phyloP scores from a whole-genome alignment of 2,888 invertebrate genomes.

The Dryobota labecula region DNA sequence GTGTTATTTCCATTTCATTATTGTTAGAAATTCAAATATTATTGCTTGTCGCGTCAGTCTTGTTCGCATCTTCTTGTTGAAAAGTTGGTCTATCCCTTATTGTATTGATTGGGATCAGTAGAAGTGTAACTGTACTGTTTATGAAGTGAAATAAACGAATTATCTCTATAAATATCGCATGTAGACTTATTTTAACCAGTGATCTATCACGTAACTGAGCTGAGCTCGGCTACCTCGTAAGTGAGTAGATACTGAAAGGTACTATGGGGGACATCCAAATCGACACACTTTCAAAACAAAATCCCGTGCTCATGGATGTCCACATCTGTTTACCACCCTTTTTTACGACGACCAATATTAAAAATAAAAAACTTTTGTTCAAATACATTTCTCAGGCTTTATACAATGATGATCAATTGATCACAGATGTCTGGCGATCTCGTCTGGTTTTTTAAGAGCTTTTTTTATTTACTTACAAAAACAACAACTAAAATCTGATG shows the following conservation, averaged over 20 bases:
- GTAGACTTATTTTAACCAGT: background rate
- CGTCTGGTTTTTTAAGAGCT: too few relatives aligned
- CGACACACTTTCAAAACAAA: too few relatives aligned
- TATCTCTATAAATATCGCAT: background rate
- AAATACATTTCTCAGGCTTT: too few relatives aligned
- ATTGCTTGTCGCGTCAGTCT: background rate
- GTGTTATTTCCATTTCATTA: background rate
- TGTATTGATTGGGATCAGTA: background rate
- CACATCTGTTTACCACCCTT: too few relatives aligned
- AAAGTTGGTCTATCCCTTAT: background rate
- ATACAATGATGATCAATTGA: too few relatives aligned
- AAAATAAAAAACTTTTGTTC: too few relatives aligned
- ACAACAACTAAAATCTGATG: too few relatives aligned
- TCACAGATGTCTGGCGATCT: too few relatives aligned
- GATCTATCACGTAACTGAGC: background rate
- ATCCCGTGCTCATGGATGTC: too few relatives aligned
- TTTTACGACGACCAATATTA: too few relatives aligned
- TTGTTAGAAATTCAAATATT: background rate
- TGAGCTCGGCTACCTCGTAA: background rate
- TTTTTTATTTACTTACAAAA: too few relatives aligned
- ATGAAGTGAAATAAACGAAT: background rate
- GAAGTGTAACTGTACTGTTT: background rate
- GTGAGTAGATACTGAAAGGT: background rate
- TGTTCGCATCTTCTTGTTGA: background rate
- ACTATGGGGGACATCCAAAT: too few relatives aligned